These are phyloP conservation scores for Acipenser transmontanus DNA, from an alignment of 2,797 vertebrate genomes.

Conservation along the genomic window DNA sequence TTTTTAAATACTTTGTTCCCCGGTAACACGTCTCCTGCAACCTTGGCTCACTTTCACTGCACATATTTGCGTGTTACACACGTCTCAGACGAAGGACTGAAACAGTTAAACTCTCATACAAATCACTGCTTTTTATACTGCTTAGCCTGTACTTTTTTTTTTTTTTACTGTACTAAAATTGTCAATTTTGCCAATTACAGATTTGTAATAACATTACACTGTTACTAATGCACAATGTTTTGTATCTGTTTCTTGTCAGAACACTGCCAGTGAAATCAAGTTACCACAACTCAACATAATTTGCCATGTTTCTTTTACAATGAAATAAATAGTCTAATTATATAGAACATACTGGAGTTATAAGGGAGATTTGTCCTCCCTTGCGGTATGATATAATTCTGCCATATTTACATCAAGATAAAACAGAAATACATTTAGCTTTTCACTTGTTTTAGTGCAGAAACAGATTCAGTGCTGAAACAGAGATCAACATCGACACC, in stretches of 20 bases:
- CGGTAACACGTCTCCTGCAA: not conserved
- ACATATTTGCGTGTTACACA: no score
- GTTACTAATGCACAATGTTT: slow-evolving; percentile 63
- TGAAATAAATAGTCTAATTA: slow-evolving; percentile 71
- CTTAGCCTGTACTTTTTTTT: slow-evolving; percentile 19
- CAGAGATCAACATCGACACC: no score
- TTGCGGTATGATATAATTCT: no score
- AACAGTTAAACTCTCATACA: slow-evolving; percentile 15
- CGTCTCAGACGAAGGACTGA: no score
- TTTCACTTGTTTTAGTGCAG: no score
- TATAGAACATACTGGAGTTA: slow-evolving; percentile 58
- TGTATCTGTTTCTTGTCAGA: slow-evolving; percentile 70
- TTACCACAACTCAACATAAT: slow-evolving; percentile 65
- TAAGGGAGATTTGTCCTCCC: slow-evolving; percentile 26
- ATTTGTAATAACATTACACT: slow-evolving; percentile 64
- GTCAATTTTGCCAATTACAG: slow-evolving; percentile 51
- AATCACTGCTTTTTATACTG: slow-evolving; percentile 13
- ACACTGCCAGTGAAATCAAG: slow-evolving; percentile 76
- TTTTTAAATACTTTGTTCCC: slow-evolving; percentile 5
- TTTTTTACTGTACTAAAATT: slow-evolving; percentile 50
- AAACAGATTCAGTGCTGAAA: no score
- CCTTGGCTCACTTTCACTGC: slow-evolving; percentile 14
- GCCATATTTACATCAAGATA: no score
- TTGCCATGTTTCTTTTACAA: slow-evolving; percentile 61
- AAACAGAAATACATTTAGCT: no score